phyloP scores from a whole-genome alignment of 2,888 invertebrate species.

The Rhamnusium bicolor region DNA sequence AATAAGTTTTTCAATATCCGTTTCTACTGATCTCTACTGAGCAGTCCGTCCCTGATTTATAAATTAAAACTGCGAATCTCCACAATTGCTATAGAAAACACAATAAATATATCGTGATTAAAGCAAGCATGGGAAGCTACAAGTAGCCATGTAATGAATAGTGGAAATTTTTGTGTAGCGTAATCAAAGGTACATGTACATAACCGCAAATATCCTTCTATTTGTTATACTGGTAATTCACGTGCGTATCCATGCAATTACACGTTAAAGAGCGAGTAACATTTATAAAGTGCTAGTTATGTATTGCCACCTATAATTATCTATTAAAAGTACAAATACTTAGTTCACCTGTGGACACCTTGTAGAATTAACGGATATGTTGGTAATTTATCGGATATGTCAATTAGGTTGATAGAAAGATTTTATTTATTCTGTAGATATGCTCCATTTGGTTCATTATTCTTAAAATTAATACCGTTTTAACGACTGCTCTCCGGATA shows the following conservation, averaged over 20 bases:
- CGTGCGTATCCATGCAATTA: slow-evolving; percentile 39
- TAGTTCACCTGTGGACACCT: slow-evolving; percentile 4
- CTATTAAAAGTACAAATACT: slow-evolving; percentile 57
- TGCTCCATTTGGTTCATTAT: slow-evolving; percentile 24
- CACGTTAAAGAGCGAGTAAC: slow-evolving; percentile 21
- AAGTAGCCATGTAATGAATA: slow-evolving; percentile 14
- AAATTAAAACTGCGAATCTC: neutral
- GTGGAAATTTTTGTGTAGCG: neutral
- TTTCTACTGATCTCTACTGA: too few relatives aligned
- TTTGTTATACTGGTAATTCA: slow-evolving; percentile 26
- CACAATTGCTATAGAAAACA: neutral
- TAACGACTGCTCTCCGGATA: neutral
- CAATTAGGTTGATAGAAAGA: neutral
- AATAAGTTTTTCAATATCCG: too few relatives aligned
- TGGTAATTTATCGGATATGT: slow-evolving; percentile 10
- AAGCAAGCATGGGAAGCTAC: neutral
- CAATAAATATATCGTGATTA: slow-evolving; percentile 11
- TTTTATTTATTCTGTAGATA: slow-evolving; percentile 13
- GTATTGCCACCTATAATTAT: slow-evolving; percentile 56
- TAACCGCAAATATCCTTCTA: neutral
- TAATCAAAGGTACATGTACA: neutral
- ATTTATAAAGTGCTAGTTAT: slow-evolving; percentile 44
- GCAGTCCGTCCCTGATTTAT: neutral
- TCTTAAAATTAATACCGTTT: neutral
- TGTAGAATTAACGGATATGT: slow-evolving; percentile 2